Conservation (phyloP, 1,140 invertebrate genomes). For the Ips typographus region DNA sequence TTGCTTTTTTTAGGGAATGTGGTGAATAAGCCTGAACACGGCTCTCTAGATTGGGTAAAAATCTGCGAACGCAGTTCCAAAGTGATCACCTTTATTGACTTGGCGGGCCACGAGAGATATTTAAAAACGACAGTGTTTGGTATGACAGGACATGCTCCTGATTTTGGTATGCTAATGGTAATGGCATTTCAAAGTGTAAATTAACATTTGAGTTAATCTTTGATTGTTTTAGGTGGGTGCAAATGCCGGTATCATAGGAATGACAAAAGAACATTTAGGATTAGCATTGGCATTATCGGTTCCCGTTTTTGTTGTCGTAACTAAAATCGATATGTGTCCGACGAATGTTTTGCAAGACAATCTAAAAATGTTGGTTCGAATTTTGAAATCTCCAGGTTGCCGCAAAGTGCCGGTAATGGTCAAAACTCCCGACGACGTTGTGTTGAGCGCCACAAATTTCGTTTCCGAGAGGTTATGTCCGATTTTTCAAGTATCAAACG, state of each 20-base stretch:
- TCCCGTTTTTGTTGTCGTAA: slow-evolving; percentile 99
- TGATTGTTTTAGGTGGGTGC: slow-evolving; percentile 75
- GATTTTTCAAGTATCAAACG: slow-evolving; percentile 99
- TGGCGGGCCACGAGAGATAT: slow-evolving; percentile 98
- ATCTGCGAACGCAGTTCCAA: slow-evolving; percentile 98
- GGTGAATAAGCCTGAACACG: slow-evolving; percentile 96
- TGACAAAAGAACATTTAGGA: slow-evolving; percentile 99
- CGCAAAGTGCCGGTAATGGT: slow-evolving; percentile 98
- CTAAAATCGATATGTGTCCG: slow-evolving; percentile 99
- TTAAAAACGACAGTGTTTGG: slow-evolving; percentile 99
- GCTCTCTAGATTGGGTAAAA: slow-evolving; percentile 97
- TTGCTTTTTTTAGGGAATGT: slow-evolving; percentile 70
- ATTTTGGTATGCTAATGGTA: slow-evolving; percentile 99
- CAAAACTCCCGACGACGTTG: slow-evolving; percentile 91
- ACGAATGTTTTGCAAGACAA: slow-evolving; percentile 95
- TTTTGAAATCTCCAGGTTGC: slow-evolving; percentile 96
- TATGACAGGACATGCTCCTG: slow-evolving; percentile 98
- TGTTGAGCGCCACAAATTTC: slow-evolving; percentile 98
- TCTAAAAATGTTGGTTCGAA: slow-evolving; percentile 85
- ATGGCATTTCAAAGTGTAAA: slow-evolving; percentile 5
- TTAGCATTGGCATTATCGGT: slow-evolving; percentile 93
- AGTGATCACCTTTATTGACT: slow-evolving; percentile 98
- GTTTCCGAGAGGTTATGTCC: slow-evolving; percentile 98
- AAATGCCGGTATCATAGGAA: slow-evolving; percentile 97
- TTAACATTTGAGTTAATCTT: too few species aligned